Evolutionary conservation across 1,140 invertebrate genomes (phyloP), one percentile per base, ranked within the genome.

Genomic region (Oryzaephilus surinamensis): DNA sequence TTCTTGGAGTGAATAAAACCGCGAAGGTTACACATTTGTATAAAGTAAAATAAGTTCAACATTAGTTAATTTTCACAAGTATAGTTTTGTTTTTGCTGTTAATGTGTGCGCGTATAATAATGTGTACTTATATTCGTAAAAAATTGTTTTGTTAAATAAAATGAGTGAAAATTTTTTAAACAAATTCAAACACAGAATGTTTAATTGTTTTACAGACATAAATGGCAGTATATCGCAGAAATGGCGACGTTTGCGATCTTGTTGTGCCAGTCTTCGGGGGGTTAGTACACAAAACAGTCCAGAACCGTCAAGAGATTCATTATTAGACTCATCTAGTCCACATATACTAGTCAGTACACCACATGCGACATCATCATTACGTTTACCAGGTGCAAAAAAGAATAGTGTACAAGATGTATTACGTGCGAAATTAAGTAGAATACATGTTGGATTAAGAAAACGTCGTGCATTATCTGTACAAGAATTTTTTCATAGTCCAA

Each of bases 171-270:
- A n/a, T n/a, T n/a, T n/a, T n/a, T n/a, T n/a, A n/a, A n/a, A n/a
- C n/a, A n/a, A n/a, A n/a, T n/a, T n/a, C n/a, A n/a, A n/a, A n/a
- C n/a, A n/a, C n/a, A 24, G 10, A 10, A 24, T 10, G 1, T 24
- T 26, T 21, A 17, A 26, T 36, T 21, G 13, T 27, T 37, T 76
- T 73, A 37, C 70, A 81, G 79, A 82, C 60, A 65, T 80, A 77
- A 81, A 81, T 56, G 77, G 78, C 45, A 81, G 76, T 55, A 70
- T 82, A 45, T 77, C 77, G 19, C 77, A 81, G 58, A 68, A 77
- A 66, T 81, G 79, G 78, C 65, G 77, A 46, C 73, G 76, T 51
- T 62, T 81, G 27, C 67, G 77, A 13, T 65, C 78, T 37, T 67
- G 79, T 39, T 81, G 77, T 58, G 77, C 78, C 2, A 64, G 74